Base-by-base conservation (phyloP, 2,113 vertebrate species). In the Tautogolabrus adspersus region DNA sequence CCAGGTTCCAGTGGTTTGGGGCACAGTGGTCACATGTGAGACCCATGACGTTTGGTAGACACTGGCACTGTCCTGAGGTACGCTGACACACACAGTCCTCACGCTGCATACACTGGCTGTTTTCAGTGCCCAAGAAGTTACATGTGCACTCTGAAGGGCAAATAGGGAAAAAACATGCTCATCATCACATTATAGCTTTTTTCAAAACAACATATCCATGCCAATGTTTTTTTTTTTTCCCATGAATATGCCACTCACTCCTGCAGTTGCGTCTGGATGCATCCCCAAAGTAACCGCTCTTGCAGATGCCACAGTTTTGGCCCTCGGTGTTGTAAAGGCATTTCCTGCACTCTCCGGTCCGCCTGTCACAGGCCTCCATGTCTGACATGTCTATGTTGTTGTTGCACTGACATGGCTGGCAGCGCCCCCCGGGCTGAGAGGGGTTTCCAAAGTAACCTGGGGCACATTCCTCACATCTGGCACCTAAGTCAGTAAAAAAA, bases 261-360 rank as follows among this genome's bases (percentile, higher is more conserved):
- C 95, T 94, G 92, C 98, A 99, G 93, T 95, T 97, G 75, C 96
- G 96, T 11, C 74, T 91, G 0, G 92, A 88, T 49, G 97, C 97
- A 8, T 99, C 96, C 0, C 98, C 98, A 0, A 96, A 95, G 77
- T 96, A 98, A 21, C 98, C 94, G 0, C 93, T 93, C 83, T 93
- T 95, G 89, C 98, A 99, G 82, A 94, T 79, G 0, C 94, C 94
- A 0, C 98, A 99, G 71, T 61, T 91, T 0, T 93, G 88, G 4
- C 98, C 98, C 3, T 98, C 97, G 0, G 96, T 97, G 92, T 99
- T 95, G 90, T 98, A 95, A 57, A 97, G 95, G 82, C 98, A 99
- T 49, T 92, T 97, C 72, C 94, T 93, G 91, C 98, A 99, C 40
- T 84, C 93, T 10, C 98, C 98, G 0, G 94, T 96, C 70, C 46